A percentile compares a stretch with the other conserved stretches of the same genome.
Conservation (phyloP, 2,888 invertebrate species). For the Spilosoma lubricipeda region DNA sequence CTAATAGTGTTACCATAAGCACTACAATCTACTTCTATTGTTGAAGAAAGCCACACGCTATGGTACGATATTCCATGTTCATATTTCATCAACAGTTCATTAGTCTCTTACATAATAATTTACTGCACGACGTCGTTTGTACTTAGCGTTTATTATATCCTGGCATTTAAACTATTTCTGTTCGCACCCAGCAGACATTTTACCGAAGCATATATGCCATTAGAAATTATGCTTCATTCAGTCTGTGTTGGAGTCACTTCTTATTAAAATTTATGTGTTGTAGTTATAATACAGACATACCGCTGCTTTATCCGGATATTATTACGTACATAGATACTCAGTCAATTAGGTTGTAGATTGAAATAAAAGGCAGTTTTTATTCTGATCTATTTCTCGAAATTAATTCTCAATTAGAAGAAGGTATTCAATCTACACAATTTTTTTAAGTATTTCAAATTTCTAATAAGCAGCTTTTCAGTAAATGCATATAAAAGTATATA, state of each 20-base stretch:
- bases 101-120: conserved; percentile 33
- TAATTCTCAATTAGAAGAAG: too few relatives aligned
- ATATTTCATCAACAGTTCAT: conserved; percentile 26
- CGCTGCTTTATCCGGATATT: not conserved
- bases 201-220: conserved; percentile 43
- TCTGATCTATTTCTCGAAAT: too few relatives aligned
- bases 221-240: not conserved
- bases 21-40: not conserved
- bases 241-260: not conserved
- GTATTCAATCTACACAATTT: too few relatives aligned
- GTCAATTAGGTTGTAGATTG: too few relatives aligned
- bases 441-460: too few relatives aligned
- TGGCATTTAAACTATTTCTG: conserved; percentile 69
- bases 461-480: too few relatives aligned
- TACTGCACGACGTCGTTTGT: conserved; percentile 40
- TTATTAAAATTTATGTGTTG: not conserved
- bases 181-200: conserved; percentile 53
- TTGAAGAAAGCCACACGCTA: not conserved
- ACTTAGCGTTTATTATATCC: conserved; percentile 60
- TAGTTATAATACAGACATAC: not conserved
- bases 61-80: not conserved
- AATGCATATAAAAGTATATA: too few relatives aligned
- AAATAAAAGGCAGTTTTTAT: not conserved
- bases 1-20: not conserved
- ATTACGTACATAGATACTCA: not conserved